Base-by-base conservation (phyloP, 2,113 vertebrate genomes). In the Rhizomys pruinosus region DNA sequence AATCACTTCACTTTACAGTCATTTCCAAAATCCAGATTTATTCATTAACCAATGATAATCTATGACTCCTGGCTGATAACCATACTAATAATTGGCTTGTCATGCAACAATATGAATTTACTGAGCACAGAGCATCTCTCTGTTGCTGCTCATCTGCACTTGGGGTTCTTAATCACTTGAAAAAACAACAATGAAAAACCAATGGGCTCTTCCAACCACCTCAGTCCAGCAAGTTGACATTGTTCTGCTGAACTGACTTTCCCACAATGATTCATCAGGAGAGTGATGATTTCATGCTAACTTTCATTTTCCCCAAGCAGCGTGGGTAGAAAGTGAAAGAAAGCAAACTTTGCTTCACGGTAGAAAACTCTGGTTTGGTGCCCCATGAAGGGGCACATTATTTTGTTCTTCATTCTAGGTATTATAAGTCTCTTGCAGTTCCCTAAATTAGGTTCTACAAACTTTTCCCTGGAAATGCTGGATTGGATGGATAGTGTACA, bases 201-300 rank as follows among this genome's bases (percentile, higher is more conserved):
- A 47, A 39, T 27, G 32, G 55, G 0, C 13, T 52, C 57, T 42
- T 66, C 90, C 77, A 84, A 16, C 22, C 68, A 61, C 34, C 13
- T 1, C 15, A 42, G 34, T 52, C 93, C 72, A 71, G 27, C n/a
- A 23, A 63, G 34, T 2, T 78, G 78, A 85, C n/a, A 44, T 55
- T 32, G 5, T 27, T 73, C 57, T 81, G 76, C 64, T 89, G 19
- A 87, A 42, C 19, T 64, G n/a, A 92, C 84, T 94, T 97, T 94
- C 93, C 94, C 92, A 95, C 63, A 16, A 12, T 92, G 90, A 93
- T 59, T 96, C 95, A 94, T 87, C 76, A 47, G 55, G 61, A 94
- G 80, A 91, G 57, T 71, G 64, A 84, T 82, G 68, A 94, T 74
- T 95, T 93, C 93, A 93, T 0, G 11, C 39, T 42, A 52, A 91